A percentile compares a stretch with the other conserved stretches of the same genome.
Evolutionary conservation across 2,797 vertebrate genomes (phyloP).

Genomic region (Neosilurus mollespiculum): DNA sequence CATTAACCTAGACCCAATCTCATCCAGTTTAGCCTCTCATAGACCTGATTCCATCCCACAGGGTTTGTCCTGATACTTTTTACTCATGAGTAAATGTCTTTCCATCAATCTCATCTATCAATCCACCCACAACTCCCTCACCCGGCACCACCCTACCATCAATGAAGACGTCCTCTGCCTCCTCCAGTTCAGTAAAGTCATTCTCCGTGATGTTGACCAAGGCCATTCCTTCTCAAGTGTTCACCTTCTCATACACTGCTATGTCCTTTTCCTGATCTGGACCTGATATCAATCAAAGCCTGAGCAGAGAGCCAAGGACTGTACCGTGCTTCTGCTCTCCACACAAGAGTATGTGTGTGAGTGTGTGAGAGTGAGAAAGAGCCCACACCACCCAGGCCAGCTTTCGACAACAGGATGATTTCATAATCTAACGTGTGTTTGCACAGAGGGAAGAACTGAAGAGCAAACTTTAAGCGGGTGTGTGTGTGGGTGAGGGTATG

Average conservation of each 20-base stretch:
- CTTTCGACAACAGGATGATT: slow-evolving; percentile 72
- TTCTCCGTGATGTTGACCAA: slow-evolving; percentile 66
- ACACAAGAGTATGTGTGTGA: slow-evolving; percentile 48
- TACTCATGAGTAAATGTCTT: slow-evolving; percentile 22
- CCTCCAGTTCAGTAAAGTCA: slow-evolving; percentile 72
- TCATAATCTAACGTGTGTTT: slow-evolving; percentile 75
- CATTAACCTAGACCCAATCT: neutral
- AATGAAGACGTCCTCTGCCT: slow-evolving; percentile 76
- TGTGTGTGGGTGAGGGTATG: slow-evolving; percentile 39
- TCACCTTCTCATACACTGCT: neutral
- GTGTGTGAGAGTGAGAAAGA: slow-evolving; percentile 54
- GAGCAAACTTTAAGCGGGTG: slow-evolving; percentile 56
- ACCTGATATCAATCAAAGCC: slow-evolving; percentile 59
- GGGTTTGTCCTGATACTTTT: neutral
- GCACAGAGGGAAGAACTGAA: slow-evolving; percentile 61
- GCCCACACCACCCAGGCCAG: slow-evolving; percentile 64
- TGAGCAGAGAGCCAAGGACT: slow-evolving; percentile 46
- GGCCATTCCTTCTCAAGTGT: slow-evolving; percentile 63
- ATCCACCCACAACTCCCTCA: slow-evolving; percentile 33
- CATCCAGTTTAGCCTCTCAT: neutral
- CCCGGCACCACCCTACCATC: slow-evolving; percentile 68
- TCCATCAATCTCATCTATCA: slow-evolving; percentile 47
- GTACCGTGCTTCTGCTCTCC: slow-evolving; percentile 58
- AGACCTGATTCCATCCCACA: neutral
- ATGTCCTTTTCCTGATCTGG: slow-evolving; percentile 60